These are phyloP conservation scores for Acleris literana DNA, from an alignment of 2,888 invertebrate species.

Conservation along the genomic window DNA sequence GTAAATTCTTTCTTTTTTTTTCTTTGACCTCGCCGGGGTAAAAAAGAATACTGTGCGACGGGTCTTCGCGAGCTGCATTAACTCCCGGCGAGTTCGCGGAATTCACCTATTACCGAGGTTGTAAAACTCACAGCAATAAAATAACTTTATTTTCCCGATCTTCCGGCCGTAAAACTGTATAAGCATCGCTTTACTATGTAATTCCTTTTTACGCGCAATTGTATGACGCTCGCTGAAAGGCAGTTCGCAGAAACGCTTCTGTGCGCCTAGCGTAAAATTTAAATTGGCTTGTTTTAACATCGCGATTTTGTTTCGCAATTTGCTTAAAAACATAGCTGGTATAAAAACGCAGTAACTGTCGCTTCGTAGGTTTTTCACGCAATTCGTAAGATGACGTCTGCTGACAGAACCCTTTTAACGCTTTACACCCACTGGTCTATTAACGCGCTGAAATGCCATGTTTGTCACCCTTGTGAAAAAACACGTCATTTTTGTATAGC, in stretches of 20 bases:
- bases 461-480: neutral
- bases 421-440: neutral
- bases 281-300: constrained; percentile 56
- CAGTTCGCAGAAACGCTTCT: constrained; percentile 43
- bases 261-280: constrained; percentile 54
- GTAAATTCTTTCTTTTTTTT: neutral
- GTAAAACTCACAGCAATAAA: constrained; percentile 72
- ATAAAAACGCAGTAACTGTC: too few species aligned
- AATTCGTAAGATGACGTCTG: neutral
- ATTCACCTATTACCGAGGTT: constrained; percentile 64
- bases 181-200: constrained; percentile 71
- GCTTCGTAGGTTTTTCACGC: neutral
- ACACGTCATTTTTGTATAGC: neutral
- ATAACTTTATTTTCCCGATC: constrained; percentile 72
- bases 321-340: neutral
- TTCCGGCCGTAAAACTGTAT: constrained; percentile 63
- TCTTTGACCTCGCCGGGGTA: constrained; percentile 1
- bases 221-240: constrained; percentile 57
- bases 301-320: constrained; percentile 28
- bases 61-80: constrained; percentile 39
- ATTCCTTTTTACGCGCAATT: constrained; percentile 63
- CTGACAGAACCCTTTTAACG: neutral
- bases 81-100: constrained; percentile 53
- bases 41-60: constrained; percentile 23
- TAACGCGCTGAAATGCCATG: neutral